A percentile compares a stretch with the other conserved stretches of the same genome.
phyloP scores from a whole-genome alignment of 1,140 invertebrate species.

The Eriocheir sinensis region DNA sequence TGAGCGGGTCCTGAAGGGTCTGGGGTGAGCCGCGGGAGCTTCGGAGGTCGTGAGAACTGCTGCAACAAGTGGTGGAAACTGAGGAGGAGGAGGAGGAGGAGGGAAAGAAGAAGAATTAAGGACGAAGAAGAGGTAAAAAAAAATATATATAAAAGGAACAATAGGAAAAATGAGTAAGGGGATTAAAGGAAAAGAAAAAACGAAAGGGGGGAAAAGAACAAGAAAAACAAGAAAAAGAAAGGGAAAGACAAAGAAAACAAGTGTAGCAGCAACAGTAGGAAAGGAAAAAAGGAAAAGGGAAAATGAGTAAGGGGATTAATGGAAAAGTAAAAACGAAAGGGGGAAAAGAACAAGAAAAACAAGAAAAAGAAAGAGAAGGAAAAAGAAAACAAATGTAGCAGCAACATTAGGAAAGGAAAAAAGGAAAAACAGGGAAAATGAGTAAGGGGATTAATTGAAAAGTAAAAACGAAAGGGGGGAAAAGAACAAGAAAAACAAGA shows the following conservation, averaged over 20 bases:
- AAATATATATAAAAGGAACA: too few species aligned
- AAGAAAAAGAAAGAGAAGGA: not conserved
- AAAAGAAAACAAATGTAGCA: not conserved
- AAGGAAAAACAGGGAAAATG: not conserved
- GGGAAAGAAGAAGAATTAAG: not conserved
- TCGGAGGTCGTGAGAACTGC: constrained; percentile 1
- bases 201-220: not conserved
- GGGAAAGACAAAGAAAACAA: not conserved
- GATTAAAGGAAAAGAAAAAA: too few species aligned
- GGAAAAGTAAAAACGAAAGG: not conserved
- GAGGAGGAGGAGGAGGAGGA: not conserved
- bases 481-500: too few species aligned
- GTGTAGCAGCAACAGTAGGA: too few species aligned
- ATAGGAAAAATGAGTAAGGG: too few species aligned
- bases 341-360: too few species aligned
- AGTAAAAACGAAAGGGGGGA: too few species aligned
- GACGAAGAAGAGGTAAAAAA: not conserved
- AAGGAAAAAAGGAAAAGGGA: not conserved
- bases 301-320: too few species aligned
- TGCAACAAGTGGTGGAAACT: constrained; percentile 8
- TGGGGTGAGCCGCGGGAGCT: not conserved
- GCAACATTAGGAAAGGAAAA: not conserved
- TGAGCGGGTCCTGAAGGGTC: not conserved
- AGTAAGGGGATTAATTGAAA: not conserved
- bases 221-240: not conserved